phyloP scores from a whole-genome alignment of 2,888 invertebrate species.

The Mythimna albipuncta region DNA sequence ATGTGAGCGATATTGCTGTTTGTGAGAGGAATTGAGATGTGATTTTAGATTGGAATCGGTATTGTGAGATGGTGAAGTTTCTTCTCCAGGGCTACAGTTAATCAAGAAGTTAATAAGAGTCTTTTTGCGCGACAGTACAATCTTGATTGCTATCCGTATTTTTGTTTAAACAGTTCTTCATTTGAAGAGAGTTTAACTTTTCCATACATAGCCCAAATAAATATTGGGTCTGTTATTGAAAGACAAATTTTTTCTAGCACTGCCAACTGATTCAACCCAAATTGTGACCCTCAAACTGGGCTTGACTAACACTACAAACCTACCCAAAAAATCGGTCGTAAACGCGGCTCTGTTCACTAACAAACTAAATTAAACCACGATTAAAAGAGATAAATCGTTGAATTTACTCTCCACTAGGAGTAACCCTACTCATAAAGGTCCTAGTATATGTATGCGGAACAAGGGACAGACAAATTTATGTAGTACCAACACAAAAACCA shows the following conservation, averaged over 20 bases:
- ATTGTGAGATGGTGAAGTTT: slow-evolving; percentile 21
- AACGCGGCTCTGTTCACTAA: slow-evolving; percentile 59
- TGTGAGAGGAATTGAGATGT: slow-evolving; percentile 46
- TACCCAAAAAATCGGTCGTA: slow-evolving; percentile 48
- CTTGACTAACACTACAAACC: slow-evolving; percentile 12
- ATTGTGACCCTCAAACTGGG: background rate
- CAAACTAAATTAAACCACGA: slow-evolving; percentile 83
- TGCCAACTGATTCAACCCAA: background rate
- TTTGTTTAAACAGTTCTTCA: background rate
- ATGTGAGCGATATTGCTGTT: slow-evolving; percentile 61
- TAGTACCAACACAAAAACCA: slow-evolving; percentile 83
- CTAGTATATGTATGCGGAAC: slow-evolving; percentile 80
- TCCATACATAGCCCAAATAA: background rate
- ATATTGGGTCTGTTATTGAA: background rate
- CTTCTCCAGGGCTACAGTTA: background rate
- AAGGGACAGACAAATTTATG: slow-evolving; percentile 87
- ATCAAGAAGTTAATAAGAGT: background rate
- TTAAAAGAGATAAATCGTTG: slow-evolving; percentile 86
- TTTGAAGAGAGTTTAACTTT: background rate
- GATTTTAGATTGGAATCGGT: slow-evolving; percentile 37
- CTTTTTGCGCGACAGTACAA: background rate
- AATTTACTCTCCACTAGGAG: slow-evolving; percentile 78
- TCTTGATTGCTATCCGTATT: background rate
- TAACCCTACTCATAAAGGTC: slow-evolving; percentile 87
- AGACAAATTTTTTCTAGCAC: background rate